Evolutionary conservation across 2,113 vertebrate species (phyloP).

Genomic region (Anoplopoma fimbria): DNA sequence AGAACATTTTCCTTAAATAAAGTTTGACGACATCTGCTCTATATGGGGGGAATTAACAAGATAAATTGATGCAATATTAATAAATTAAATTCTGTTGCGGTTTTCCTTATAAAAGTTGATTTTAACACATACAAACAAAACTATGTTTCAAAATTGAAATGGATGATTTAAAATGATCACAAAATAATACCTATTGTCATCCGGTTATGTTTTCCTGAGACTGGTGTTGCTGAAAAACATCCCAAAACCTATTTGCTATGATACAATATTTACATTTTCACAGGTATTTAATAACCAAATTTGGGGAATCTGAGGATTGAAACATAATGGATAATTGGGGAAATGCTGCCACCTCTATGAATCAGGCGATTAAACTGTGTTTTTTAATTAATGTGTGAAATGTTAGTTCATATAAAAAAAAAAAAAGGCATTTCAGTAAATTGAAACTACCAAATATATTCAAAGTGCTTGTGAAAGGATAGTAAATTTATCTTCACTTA

Average conservation of each 20-base stretch:
- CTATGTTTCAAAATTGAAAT: background rate
- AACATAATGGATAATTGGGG: background rate
- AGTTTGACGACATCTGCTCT: background rate
- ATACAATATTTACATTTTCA: constrained; percentile 60
- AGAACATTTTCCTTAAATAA: background rate
- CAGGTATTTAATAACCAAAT: constrained; percentile 8
- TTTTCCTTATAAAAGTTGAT: background rate
- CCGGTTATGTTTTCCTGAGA: background rate
- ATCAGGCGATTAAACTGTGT: background rate
- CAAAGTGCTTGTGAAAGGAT: constrained; percentile 38
- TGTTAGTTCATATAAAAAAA: background rate
- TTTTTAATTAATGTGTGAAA: constrained; percentile 1
- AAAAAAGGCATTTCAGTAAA: background rate
- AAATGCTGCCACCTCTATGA: constrained; percentile 1
- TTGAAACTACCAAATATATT: constrained; percentile 10
- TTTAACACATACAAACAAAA: background rate
- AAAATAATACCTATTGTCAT: background rate
- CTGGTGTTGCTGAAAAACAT: background rate
- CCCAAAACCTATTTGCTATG: background rate
- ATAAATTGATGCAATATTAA: background rate
- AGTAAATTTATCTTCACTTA: constrained; percentile 2
- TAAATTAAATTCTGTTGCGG: background rate
- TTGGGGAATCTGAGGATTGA: background rate
- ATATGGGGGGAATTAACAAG: background rate
- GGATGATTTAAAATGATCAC: background rate